These are phyloP conservation scores for Medauroidea extradentata DNA, from an alignment of 1,140 invertebrate species.

Conservation along the genomic window DNA sequence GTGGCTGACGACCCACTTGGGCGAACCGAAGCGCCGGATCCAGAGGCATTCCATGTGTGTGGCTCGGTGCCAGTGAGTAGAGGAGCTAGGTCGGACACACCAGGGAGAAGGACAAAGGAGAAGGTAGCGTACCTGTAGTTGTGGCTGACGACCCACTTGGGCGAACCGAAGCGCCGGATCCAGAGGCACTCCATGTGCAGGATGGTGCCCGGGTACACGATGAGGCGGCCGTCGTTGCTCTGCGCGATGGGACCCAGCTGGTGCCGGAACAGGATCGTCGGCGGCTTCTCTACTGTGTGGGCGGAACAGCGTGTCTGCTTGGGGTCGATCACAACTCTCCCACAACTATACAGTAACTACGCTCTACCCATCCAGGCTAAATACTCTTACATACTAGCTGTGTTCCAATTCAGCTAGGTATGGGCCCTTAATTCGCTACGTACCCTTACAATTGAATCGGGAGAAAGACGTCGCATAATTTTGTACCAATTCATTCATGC, in stretches of 20 bases:
- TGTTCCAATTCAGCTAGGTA: not conserved
- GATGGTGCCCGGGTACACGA: constrained; percentile 79
- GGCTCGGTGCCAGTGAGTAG: too few species aligned
- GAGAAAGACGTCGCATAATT: too few species aligned
- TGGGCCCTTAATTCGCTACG: too few species aligned
- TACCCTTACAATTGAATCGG: too few species aligned
- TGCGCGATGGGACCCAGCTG: constrained; percentile 77
- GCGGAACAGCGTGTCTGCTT: constrained; percentile 46
- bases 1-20: constrained; percentile 76
- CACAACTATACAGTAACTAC: not conserved
- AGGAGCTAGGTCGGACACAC: too few species aligned
- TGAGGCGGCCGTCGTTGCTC: constrained; percentile 76
- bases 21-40: constrained; percentile 76
- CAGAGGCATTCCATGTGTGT: constrained; percentile 86
- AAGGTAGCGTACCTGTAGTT: constrained; percentile 49
- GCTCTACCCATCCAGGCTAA: too few species aligned
- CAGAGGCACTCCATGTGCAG: constrained; percentile 84
- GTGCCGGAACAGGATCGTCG: constrained; percentile 78
- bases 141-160: constrained; percentile 76
- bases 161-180: constrained; percentile 76
- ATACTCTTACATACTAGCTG: not conserved
- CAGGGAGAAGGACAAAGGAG: too few species aligned
- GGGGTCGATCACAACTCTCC: constrained; percentile 59
- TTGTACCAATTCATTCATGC: too few species aligned
- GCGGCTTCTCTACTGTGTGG: constrained; percentile 71